Base-by-base conservation (phyloP, 2,888 invertebrate genomes). In the Pachycephus smyrnensis region DNA sequence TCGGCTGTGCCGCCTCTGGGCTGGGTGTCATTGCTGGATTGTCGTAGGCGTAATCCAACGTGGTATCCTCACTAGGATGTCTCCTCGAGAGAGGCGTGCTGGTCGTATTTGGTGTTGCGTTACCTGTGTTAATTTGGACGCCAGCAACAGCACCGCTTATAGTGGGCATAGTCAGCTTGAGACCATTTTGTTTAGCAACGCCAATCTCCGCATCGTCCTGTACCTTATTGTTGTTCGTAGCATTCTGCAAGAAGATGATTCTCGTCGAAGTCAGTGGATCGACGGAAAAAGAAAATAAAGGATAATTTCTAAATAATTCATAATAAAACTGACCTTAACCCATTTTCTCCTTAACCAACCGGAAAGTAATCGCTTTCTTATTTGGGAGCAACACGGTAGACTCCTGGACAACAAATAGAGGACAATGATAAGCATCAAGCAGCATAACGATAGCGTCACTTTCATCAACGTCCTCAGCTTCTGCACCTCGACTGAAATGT, bases 41-140 rank as follows among this genome's bases (percentile, higher is more conserved):
- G 86, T 96, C 96, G 88, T 96, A 96, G 0, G 96, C 95, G 86
- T 95, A 96, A 85, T 96, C 96, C 69, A 95, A 92, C 1, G 96
- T 95, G 0, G 95, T 94, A 83, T 96, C 96, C 89, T 96, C 96
- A 31, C 96, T 95, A 0, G 96, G 96, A 85, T 96, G 94, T 79
- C 96, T 93, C 80, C 94, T 94, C 83, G 95, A 95, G 0, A 96
- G 92, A 0, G 95, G 94, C 9, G 96, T 96, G 84, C 95, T 95
- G 74, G 95, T 93, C 0, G 96, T 96, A 77, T 93, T 93, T 11
- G 94, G 93, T 0, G 94, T 94, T 0, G 93, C 93, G 2, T 94
- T 93, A 11, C 93, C 94, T 79, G 93, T 73, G 11, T 82, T 76
- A 33, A 79, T 80, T 30, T 83, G 82, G 12, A 84, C 69, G 0